Evolutionary conservation across 2,113 vertebrate genomes (phyloP), one percentile per base, ranked within the genome.

Genomic region (Burhinus bistriatus): DNA sequence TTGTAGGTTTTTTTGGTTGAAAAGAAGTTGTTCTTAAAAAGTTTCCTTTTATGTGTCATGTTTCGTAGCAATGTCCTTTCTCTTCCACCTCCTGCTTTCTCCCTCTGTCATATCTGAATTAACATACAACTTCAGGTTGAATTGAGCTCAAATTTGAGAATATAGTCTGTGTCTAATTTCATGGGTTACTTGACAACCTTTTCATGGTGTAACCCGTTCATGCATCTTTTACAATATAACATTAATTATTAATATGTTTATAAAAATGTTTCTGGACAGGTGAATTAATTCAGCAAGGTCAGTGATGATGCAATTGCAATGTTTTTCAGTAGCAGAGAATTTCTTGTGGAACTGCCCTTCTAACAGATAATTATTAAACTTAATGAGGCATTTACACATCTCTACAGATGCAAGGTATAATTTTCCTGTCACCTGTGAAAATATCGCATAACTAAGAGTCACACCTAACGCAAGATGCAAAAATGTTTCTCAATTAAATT

Each of bases 401-500:
- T 91, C 61, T 76, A 32, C 83, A 85, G 89, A 82, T 91, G 90
- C 87, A 92, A 95, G 86, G 78, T 78, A 83, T 93, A 96, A 94
- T 95, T 94, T 94, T 91, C 58, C 73, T 96, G 93, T 95, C 94
- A 95, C 75, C 85, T 14, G 1, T 83, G 82, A 96, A 75, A 54
- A 40, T 66, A 52, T 54, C 83, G 38, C 44, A 42, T 82, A 91
- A 73, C 66, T 18, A 55, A 86, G 73, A 95, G 45, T 94, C 93
- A 77, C 89, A 95, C 81, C 78, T 93, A 91, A 93, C 2, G 6
- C 1, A 10, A 77, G 89, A 83, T 87, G 75, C 91, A 94, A 62
- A 91, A 89, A 80, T 85, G 87, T 87, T 90, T 95, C 87, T 93
- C 84, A 95, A 73, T 95, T 97, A 96, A 91, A 83, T 95, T 83